Evolutionary conservation across 2,888 invertebrate genomes (phyloP).

Genomic region (Caenorhabditis sinica): DNA sequence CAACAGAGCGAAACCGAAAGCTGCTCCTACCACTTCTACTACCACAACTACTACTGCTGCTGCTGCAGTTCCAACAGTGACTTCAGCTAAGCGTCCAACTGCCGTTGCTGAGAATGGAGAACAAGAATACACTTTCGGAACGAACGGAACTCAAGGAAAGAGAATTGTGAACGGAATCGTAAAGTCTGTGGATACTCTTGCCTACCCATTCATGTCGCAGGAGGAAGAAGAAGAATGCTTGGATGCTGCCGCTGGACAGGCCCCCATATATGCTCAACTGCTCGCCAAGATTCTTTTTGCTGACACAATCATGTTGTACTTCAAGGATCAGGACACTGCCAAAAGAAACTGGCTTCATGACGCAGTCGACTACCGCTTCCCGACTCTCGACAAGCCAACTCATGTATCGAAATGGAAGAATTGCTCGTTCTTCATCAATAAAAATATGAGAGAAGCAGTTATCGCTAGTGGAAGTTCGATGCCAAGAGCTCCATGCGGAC

Average conservation of each 20-base stretch:
- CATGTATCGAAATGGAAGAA: conserved; percentile 77
- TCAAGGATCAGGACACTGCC: conserved; percentile 76
- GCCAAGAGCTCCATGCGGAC: conserved; percentile 54
- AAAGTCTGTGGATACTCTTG: conserved; percentile 55
- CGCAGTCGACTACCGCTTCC: conserved; percentile 77
- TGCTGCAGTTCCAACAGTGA: too few species aligned
- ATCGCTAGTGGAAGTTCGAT: conserved; percentile 57
- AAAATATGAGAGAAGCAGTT: conserved; percentile 71
- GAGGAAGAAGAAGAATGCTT: conserved; percentile 72
- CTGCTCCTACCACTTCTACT: neutral
- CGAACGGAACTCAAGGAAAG: conserved; percentile 56
- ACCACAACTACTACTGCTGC: too few species aligned
- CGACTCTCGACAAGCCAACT: conserved; percentile 71
- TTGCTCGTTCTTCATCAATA: conserved; percentile 76
- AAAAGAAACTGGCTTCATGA: conserved; percentile 77
- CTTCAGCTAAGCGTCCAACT: neutral
- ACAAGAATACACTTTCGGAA: conserved; percentile 60
- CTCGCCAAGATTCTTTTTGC: conserved; percentile 71
- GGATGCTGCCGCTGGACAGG: conserved; percentile 57
- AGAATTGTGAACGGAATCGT: conserved; percentile 65
- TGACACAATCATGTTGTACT: conserved; percentile 73
- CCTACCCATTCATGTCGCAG: conserved; percentile 69
- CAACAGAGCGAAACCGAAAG: conserved; percentile 21
- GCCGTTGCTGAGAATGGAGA: conserved; percentile 33
- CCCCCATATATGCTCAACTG: conserved; percentile 74